phyloP scores from a whole-genome alignment of 2,113 vertebrate species.

The Amblyopsis rosae region DNA sequence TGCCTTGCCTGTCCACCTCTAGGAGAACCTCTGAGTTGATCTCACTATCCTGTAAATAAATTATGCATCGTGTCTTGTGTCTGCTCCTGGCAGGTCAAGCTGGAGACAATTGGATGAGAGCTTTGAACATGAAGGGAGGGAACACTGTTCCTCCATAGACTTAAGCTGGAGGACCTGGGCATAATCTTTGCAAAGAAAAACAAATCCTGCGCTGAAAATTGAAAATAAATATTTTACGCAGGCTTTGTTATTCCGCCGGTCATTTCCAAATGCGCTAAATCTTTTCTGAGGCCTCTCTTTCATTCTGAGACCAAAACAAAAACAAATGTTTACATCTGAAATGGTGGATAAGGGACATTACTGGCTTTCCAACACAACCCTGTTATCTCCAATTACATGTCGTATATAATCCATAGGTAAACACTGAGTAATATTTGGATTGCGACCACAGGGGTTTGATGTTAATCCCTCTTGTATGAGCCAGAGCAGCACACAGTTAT shows the following conservation, averaged over 20 bases:
- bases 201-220: neutral
- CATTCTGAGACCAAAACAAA: neutral
- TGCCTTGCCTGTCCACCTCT: neutral
- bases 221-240: constrained; percentile 4
- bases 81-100: constrained; percentile 3
- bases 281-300: constrained; percentile 3
- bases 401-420: constrained; percentile 59
- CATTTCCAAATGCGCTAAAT: constrained; percentile 9
- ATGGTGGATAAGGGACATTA: constrained; percentile 43
- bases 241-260: neutral
- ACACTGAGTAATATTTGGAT: constrained; percentile 55
- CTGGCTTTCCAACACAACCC: constrained; percentile 27
- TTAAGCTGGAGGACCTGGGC: neutral
- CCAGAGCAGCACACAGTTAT: constrained; percentile 67
- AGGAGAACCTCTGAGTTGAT: constrained; percentile 16
- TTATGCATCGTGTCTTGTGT: constrained; percentile 6
- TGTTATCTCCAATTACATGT: constrained; percentile 62
- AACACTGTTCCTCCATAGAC: constrained; percentile 21
- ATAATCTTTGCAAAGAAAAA: neutral
- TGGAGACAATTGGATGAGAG: constrained; percentile 3
- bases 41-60: constrained; percentile 17
- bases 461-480: constrained; percentile 34
- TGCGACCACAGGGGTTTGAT: constrained; percentile 38
- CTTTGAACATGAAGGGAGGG: constrained; percentile 7
- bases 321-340: constrained; percentile 48